These are phyloP conservation scores for Ambastaia sidthimunki DNA, from an alignment of 2,797 vertebrate species.

Conservation along the genomic window DNA sequence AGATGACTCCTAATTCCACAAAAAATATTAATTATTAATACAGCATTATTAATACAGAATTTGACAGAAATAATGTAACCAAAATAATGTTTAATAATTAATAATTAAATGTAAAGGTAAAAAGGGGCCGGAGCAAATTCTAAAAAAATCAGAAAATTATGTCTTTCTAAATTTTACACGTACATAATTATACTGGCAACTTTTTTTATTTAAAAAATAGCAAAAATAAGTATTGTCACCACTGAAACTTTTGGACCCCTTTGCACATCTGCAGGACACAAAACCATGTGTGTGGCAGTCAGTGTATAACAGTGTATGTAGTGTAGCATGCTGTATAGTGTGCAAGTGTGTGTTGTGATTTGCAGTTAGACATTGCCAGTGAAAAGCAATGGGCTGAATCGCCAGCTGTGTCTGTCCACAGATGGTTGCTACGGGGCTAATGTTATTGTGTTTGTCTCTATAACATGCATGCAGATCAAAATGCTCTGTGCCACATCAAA, in stretches of 20 bases:
- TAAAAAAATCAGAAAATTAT: too few species aligned
- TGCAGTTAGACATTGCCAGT: slow-evolving; percentile 5
- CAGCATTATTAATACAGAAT: not conserved
- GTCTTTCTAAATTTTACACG: not conserved
- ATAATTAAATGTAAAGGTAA: too few species aligned
- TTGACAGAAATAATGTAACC: not conserved
- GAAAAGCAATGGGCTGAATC: slow-evolving; percentile 18
- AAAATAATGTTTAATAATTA: too few species aligned
- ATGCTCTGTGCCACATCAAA: slow-evolving; percentile 41
- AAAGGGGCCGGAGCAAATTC: too few species aligned
- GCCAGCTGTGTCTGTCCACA: slow-evolving; percentile 26
- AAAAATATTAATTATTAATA: not conserved
- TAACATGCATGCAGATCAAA: slow-evolving; percentile 27
- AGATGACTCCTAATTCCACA: not conserved
- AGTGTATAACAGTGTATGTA: not conserved
- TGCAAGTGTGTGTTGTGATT: not conserved
- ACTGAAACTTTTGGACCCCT: not conserved
- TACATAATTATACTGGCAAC: not conserved
- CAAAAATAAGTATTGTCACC: not conserved
- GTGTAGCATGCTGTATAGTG: not conserved
- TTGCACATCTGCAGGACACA: not conserved
- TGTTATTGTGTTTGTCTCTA: slow-evolving; percentile 36
- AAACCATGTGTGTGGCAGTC: not conserved
- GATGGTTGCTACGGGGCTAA: slow-evolving; percentile 51
- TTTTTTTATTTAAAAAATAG: not conserved